Percentiles rank a stretch among this genome's conserved stretches.
Conservation (phyloP, 2,888 invertebrate genomes). For the Petrophora chlorosata region DNA sequence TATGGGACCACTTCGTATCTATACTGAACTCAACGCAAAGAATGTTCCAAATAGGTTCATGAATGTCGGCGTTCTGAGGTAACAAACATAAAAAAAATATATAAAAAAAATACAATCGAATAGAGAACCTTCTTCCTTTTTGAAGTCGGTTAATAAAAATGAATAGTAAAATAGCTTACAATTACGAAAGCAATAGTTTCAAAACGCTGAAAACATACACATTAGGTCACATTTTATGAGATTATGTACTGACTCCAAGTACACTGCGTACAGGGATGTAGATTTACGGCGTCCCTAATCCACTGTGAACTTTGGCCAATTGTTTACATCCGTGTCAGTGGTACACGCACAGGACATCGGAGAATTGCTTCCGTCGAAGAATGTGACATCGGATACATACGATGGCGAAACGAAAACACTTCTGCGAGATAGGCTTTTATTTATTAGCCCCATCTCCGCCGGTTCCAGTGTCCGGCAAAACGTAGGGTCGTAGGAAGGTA, state of each 20-base stretch:
- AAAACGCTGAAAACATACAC: no score
- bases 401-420: conserved; percentile 19
- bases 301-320: conserved; percentile 28
- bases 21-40: no score
- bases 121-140: no score
- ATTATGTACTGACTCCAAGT: conserved; percentile 9
- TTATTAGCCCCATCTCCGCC: conserved; percentile 6
- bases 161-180: no score
- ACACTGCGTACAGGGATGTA: conserved; percentile 14
- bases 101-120: no score
- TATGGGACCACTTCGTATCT: no score
- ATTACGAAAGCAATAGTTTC: no score
- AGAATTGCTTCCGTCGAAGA: conserved; percentile 18
- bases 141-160: no score
- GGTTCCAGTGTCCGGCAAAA: neutral
- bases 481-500: no score
- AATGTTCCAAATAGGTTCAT: no score
- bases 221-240: neutral
- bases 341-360: conserved; percentile 16
- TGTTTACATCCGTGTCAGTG: conserved; percentile 30
- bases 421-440: conserved; percentile 18
- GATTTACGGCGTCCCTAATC: conserved; percentile 31
- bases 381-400: conserved; percentile 12
- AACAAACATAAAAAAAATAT: no score
- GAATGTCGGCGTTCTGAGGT: no score